Percentiles rank a stretch among this genome's conserved stretches.
Evolutionary conservation across 1,140 invertebrate genomes (phyloP).

Genomic region (Anthonomus grandis): DNA sequence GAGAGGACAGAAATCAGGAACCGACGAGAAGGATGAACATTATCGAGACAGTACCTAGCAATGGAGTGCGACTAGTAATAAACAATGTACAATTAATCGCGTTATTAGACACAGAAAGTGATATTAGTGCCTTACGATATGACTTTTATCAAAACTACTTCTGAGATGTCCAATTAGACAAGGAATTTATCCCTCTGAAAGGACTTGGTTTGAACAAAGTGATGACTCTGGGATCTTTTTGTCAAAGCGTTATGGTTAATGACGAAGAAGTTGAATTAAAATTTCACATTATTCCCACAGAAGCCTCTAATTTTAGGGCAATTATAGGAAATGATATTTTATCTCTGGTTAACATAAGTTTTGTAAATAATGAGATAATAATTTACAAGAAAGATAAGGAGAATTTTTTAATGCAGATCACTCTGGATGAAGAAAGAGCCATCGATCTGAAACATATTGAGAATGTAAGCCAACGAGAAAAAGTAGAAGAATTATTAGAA

Average conservation of each 20-base stretch:
- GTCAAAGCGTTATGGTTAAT: constrained; percentile 13
- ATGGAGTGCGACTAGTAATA: not conserved
- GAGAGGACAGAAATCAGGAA: not conserved
- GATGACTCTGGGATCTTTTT: constrained; percentile 12
- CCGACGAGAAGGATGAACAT: not conserved
- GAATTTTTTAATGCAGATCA: constrained; percentile 21
- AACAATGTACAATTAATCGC: not conserved
- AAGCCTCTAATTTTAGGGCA: constrained; percentile 4
- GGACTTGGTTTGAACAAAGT: constrained; percentile 12
- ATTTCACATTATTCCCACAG: constrained; percentile 8
- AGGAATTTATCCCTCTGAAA: not conserved
- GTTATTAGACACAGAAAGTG: constrained; percentile 13
- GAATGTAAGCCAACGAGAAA: not conserved
- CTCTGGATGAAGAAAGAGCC: constrained; percentile 7
- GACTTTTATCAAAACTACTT: constrained; percentile 11
- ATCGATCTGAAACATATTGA: not conserved
- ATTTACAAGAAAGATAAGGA: constrained; percentile 5
- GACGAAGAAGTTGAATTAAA: constrained; percentile 8
- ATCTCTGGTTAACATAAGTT: not conserved
- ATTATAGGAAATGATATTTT: constrained; percentile 16
- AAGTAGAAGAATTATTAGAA: constrained; percentile 18
- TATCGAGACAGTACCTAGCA: not conserved
- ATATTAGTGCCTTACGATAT: constrained; percentile 11
- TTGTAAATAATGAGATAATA: not conserved
- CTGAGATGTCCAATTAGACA: not conserved